A percentile compares a stretch with the other conserved stretches of the same genome.
Evolutionary conservation across 2,797 vertebrate species (phyloP).

Genomic region (Pipistrellus pipistrellus): DNA sequence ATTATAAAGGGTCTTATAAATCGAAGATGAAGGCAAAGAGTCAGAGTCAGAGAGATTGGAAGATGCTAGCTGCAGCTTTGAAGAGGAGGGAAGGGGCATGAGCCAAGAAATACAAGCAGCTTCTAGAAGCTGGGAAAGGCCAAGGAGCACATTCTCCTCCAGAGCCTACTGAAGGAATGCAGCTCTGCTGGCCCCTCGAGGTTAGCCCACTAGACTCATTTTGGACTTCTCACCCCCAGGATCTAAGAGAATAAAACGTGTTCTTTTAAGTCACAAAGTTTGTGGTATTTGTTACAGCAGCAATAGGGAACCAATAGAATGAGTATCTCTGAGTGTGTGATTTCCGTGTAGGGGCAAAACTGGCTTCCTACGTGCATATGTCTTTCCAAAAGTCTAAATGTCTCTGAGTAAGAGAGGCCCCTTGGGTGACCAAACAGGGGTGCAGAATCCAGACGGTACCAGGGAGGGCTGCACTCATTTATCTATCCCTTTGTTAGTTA

Average conservation of each 20-base stretch:
- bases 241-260: background rate
- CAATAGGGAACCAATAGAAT: background rate
- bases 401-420: background rate
- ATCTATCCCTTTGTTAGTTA: background rate
- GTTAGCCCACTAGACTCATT: background rate
- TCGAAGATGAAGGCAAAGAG: background rate
- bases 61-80: background rate
- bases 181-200: background rate
- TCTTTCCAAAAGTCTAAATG: background rate
- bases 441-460: background rate
- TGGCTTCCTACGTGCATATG: background rate
- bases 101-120: background rate
- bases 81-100: background rate
- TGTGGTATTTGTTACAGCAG: background rate
- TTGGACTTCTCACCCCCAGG: background rate
- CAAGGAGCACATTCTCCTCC: background rate
- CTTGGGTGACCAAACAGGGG: background rate
- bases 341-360: background rate
- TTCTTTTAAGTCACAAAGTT: background rate
- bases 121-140: background rate
- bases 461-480: background rate
- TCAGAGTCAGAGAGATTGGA: background rate
- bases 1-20: background rate
- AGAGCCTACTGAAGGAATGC: background rate
- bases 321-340: background rate